phyloP scores from a whole-genome alignment of 2,113 vertebrate species.

The Sylvilagus bachmani region DNA sequence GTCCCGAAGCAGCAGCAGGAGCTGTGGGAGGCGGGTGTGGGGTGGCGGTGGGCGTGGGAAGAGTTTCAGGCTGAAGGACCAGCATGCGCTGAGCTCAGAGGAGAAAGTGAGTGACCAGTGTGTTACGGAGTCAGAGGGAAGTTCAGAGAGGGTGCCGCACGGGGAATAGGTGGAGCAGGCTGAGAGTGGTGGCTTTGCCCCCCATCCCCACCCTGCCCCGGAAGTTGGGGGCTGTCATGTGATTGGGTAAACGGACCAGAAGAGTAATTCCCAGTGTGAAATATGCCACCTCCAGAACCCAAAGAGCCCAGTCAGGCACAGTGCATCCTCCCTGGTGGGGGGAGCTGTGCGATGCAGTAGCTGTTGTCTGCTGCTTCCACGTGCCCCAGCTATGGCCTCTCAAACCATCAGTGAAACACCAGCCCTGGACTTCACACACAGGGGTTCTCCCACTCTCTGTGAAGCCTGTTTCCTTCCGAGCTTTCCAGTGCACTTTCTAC shows the following conservation, averaged over 20 bases:
- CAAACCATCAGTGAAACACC: accelerated
- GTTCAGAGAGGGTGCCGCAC: neutral
- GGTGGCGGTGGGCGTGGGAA: neutral
- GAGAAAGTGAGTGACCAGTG: neutral
- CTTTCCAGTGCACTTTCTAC: neutral
- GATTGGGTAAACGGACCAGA: neutral
- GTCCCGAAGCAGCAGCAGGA: neutral
- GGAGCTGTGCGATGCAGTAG: neutral
- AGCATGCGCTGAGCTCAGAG: neutral
- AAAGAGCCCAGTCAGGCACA: too few relatives aligned
- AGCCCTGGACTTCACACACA: neutral
- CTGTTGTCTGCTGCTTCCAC: neutral
- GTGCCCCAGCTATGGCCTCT: neutral
- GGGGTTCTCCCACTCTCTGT: neutral
- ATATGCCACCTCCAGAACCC: neutral
- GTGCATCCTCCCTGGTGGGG: neutral
- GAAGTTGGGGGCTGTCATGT: neutral
- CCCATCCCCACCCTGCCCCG: too few relatives aligned
- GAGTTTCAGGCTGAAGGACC: neutral
- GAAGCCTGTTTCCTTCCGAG: neutral
- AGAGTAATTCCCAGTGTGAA: neutral
- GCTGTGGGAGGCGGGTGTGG: neutral
- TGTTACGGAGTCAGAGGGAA: neutral
- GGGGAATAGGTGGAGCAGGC: neutral
- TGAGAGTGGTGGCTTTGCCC: too few relatives aligned